phyloP scores from a whole-genome alignment of 2,797 vertebrate species.

The Gadopsis bispinosus region DNA sequence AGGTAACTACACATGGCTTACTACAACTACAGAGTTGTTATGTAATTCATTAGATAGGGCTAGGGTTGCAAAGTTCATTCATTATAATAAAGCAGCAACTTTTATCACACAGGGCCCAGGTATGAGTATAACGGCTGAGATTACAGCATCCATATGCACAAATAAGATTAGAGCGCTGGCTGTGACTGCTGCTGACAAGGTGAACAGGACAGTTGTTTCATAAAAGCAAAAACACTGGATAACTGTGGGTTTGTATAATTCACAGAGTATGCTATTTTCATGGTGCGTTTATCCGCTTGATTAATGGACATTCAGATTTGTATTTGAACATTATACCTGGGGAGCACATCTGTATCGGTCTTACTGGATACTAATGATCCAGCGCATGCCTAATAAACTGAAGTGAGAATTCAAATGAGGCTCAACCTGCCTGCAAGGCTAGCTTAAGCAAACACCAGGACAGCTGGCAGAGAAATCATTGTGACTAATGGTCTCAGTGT shows the following conservation, averaged over 20 bases:
- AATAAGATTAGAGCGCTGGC: slow-evolving; percentile 59
- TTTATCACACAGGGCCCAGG: slow-evolving; percentile 58
- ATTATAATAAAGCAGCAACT: slow-evolving; percentile 46
- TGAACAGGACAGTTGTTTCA: slow-evolving; percentile 41
- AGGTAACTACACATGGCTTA: slow-evolving; percentile 44
- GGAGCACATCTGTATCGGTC: slow-evolving; percentile 70
- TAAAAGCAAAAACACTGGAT: slow-evolving; percentile 29
- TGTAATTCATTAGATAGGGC: slow-evolving; percentile 59
- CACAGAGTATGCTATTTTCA: slow-evolving; percentile 42
- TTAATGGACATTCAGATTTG: slow-evolving; percentile 56
- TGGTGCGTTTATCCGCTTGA: slow-evolving; percentile 52
- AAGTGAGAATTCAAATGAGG: slow-evolving; percentile 79
- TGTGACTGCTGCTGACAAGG: slow-evolving; percentile 44
- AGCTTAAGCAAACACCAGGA: slow-evolving; percentile 79
- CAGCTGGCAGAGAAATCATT: slow-evolving; percentile 82
- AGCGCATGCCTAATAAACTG: slow-evolving; percentile 73
- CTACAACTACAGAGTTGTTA: slow-evolving; percentile 56
- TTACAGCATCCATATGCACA: slow-evolving; percentile 51
- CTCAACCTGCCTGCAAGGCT: slow-evolving; percentile 77
- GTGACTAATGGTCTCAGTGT: slow-evolving; percentile 83
- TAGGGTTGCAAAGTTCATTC: slow-evolving; percentile 58
- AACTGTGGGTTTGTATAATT: slow-evolving; percentile 37
- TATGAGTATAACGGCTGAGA: slow-evolving; percentile 46
- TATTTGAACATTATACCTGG: slow-evolving; percentile 66
- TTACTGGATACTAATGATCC: slow-evolving; percentile 71